Conservation (phyloP, 2,797 vertebrate genomes). For the Crenichthys baileyi region DNA sequence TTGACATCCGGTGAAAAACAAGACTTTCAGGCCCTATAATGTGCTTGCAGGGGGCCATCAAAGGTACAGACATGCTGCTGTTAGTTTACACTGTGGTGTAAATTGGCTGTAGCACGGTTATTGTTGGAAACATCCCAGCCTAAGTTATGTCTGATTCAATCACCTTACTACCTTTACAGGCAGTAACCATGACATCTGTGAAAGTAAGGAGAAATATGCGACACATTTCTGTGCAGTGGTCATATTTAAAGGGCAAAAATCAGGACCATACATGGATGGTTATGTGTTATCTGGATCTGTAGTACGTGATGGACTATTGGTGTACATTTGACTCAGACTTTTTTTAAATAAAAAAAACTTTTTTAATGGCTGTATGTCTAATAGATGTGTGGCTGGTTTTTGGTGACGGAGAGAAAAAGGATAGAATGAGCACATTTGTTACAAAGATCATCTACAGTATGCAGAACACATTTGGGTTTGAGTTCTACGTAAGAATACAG, state of each 20-base stretch:
- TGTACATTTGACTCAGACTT: neutral
- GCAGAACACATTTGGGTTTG: neutral
- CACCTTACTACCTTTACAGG: neutral
- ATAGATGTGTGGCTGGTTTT: neutral
- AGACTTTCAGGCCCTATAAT: neutral
- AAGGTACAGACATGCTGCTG: neutral
- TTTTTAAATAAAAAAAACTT: neutral
- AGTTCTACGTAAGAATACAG: no score
- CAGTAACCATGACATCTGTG: neutral
- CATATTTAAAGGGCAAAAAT: neutral
- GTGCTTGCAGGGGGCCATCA: constrained; percentile 12
- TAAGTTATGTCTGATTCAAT: neutral
- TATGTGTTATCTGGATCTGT: no score
- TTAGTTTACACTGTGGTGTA: neutral
- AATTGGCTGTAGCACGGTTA: neutral
- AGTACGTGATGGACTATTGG: neutral
- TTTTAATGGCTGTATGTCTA: neutral
- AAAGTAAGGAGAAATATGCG: neutral
- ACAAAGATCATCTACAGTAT: neutral
- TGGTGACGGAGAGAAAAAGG: neutral
- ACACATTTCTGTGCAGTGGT: neutral
- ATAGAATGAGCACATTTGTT: neutral
- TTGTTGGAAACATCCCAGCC: neutral
- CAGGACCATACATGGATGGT: neutral
- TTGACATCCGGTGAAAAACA: neutral